Conservation (phyloP, 2,888 invertebrate genomes). For the Unio delphinus region DNA sequence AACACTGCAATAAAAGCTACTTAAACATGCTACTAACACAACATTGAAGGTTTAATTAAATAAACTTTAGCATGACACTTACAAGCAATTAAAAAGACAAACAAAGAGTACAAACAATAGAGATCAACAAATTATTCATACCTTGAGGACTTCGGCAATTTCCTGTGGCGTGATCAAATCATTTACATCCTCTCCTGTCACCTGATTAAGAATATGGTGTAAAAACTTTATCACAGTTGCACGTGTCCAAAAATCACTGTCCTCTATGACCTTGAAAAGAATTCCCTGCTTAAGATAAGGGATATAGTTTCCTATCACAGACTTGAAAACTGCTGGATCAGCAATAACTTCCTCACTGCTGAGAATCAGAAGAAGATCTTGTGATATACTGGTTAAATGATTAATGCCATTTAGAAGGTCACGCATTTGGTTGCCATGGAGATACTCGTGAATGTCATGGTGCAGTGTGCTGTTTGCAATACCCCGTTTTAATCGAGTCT, state of each 20-base stretch:
- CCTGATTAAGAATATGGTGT: slow-evolving; percentile 20
- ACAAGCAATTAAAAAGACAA: neutral
- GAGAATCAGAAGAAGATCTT: neutral
- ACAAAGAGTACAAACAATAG: neutral
- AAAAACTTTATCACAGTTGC: slow-evolving; percentile 25
- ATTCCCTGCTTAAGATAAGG: slow-evolving; percentile 25
- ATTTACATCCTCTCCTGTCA: slow-evolving; percentile 13
- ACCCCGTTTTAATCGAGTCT: too few species aligned
- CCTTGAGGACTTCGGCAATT: slow-evolving; percentile 51
- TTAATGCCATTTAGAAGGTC: neutral
- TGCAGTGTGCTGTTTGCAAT: too few species aligned
- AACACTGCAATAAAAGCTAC: too few species aligned
- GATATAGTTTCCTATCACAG: neutral
- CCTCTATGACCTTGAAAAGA: slow-evolving; percentile 30
- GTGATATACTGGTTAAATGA: neutral
- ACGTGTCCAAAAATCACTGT: slow-evolving; percentile 30
- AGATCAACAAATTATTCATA: slow-evolving; percentile 7
- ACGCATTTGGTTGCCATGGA: too few species aligned
- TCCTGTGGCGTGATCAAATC: slow-evolving; percentile 30
- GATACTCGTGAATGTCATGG: too few species aligned
- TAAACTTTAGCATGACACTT: neutral
- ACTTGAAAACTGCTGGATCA: too few species aligned
- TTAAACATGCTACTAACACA: too few species aligned
- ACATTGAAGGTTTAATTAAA: neutral
- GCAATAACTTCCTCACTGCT: too few species aligned